These are phyloP conservation scores for Ypsolopha scabrella DNA, from an alignment of 2,888 invertebrate genomes.

Conservation along the genomic window DNA sequence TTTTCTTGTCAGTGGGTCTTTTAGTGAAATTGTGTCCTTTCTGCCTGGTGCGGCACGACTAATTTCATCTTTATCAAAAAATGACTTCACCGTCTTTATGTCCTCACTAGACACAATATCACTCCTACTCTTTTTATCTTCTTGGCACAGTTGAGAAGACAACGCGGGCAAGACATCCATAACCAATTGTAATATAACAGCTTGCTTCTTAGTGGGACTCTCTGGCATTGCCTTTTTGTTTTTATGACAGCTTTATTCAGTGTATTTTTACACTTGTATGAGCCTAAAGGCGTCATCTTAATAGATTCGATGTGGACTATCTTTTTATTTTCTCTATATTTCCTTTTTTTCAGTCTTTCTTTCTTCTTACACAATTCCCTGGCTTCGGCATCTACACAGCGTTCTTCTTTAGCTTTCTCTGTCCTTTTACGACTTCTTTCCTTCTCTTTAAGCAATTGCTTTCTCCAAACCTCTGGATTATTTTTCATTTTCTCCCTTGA, in stretches of 20 bases:
- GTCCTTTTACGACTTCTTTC: neutral
- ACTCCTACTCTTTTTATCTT: neutral
- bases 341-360: neutral
- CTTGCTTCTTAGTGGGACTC: neutral
- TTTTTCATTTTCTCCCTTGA: too few species aligned
- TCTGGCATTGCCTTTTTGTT: neutral
- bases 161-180: neutral
- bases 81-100: neutral
- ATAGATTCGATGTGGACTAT: neutral
- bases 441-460: neutral
- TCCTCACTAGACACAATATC: neutral
- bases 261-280: neutral
- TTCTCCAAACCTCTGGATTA: neutral
- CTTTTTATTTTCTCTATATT: neutral
- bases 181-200: neutral
- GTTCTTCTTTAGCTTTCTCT: neutral
- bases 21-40: constrained; percentile 7
- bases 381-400: neutral
- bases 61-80: constrained; percentile 5
- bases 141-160: neutral
- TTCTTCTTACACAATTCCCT: neutral
- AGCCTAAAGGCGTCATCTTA: neutral
- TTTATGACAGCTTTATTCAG: neutral
- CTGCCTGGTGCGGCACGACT: constrained; percentile 7
- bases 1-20: neutral